These are phyloP conservation scores for Papilio elwesi DNA, from an alignment of 2,888 invertebrate species.

Conservation along the genomic window DNA sequence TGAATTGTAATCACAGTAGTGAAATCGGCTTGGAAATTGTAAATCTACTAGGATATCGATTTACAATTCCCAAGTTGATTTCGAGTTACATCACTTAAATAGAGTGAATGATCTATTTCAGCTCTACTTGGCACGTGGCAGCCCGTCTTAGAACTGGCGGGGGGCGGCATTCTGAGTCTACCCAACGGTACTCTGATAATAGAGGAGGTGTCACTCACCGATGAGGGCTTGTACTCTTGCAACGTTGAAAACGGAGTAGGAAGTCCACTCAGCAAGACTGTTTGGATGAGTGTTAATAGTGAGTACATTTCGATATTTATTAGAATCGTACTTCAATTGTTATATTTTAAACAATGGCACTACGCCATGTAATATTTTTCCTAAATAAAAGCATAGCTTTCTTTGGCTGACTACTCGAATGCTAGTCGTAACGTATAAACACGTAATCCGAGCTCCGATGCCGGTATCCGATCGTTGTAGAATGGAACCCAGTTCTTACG, in stretches of 20 bases:
- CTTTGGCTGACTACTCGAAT: too few species aligned
- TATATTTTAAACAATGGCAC: neutral
- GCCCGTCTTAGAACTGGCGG: slow-evolving; percentile 76
- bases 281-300: slow-evolving; percentile 82
- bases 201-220: slow-evolving; percentile 75
- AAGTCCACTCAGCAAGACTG: slow-evolving; percentile 76
- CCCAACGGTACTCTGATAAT: slow-evolving; percentile 78
- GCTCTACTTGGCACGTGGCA: slow-evolving; percentile 79
- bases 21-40: too few species aligned
- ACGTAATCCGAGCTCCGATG: too few species aligned
- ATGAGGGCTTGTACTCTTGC: slow-evolving; percentile 79
- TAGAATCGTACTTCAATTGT: neutral
- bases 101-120: slow-evolving; percentile 46
- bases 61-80: too few species aligned
- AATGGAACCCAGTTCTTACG: too few species aligned
- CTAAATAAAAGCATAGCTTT: too few species aligned
- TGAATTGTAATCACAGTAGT: too few species aligned
- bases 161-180: slow-evolving; percentile 77
- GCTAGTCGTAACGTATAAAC: too few species aligned
- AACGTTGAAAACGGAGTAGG: slow-evolving; percentile 81
- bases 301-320: slow-evolving; percentile 49
- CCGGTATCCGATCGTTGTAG: too few species aligned
- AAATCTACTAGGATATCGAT: too few species aligned
- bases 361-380: too few species aligned
- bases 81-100: neutral